Conservation (phyloP, 1,140 invertebrate species). For the Cotesia chilonis region DNA sequence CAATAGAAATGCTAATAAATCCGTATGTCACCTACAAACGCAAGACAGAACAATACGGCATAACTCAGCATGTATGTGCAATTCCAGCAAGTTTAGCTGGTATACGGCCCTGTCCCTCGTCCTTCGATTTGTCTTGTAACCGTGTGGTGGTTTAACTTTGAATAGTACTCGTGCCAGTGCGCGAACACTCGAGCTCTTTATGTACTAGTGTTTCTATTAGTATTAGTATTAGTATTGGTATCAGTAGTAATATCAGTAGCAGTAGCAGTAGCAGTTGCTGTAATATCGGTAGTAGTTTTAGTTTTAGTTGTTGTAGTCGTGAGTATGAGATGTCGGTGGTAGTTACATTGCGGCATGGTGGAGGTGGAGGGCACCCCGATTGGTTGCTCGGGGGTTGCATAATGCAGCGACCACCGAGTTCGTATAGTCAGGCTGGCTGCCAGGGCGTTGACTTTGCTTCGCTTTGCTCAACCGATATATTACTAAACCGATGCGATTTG, state of each 20-base stretch:
- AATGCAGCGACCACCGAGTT: slow-evolving; percentile 55
- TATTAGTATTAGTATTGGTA: slow-evolving; percentile 7
- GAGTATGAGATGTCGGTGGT: slow-evolving; percentile 33
- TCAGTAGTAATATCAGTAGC: neutral
- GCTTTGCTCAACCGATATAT: slow-evolving; percentile 48
- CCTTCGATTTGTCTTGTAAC: slow-evolving; percentile 23
- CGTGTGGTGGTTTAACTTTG: neutral
- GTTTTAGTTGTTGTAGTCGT: slow-evolving; percentile 22
- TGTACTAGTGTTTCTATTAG: neutral
- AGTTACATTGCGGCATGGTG: slow-evolving; percentile 38
- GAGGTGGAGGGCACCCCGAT: slow-evolving; percentile 45
- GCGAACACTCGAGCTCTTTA: neutral
- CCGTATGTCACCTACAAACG: too few species aligned
- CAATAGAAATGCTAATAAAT: neutral
- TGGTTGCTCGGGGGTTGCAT: slow-evolving; percentile 58
- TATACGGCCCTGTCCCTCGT: slow-evolving; percentile 1
- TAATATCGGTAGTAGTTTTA: too few species aligned
- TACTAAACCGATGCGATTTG: slow-evolving; percentile 41
- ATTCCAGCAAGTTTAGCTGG: neutral
- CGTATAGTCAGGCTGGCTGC: slow-evolving; percentile 41
- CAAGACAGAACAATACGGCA: too few species aligned
- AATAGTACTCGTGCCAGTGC: slow-evolving; percentile 15
- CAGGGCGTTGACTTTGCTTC: slow-evolving; percentile 63
- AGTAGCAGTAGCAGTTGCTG: too few species aligned
- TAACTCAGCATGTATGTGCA: too few species aligned